These are phyloP conservation scores for Propsilocerus akamusi DNA, from an alignment of 1,140 invertebrate genomes.

Conservation along the genomic window DNA sequence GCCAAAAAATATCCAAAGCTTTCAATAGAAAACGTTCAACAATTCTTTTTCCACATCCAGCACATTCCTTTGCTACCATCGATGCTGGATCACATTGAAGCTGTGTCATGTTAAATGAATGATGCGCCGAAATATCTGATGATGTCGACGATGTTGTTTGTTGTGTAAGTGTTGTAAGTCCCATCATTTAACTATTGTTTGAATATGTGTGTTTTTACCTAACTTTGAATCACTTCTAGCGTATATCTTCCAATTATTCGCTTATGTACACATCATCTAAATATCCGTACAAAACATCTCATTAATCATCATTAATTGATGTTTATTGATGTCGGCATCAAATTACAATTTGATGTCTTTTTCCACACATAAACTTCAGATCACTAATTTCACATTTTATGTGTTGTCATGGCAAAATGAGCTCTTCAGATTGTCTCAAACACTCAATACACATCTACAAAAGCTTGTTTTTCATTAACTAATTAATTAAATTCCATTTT, in stretches of 20 bases:
- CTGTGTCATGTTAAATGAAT: neutral
- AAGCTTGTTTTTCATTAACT: neutral
- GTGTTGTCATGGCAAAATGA: neutral
- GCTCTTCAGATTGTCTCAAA: neutral
- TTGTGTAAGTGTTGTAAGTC: neutral
- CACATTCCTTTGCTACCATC: constrained; percentile 38
- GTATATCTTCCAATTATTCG: no score
- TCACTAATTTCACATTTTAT: neutral
- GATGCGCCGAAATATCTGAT: neutral
- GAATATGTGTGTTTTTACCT: no score
- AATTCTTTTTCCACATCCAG: constrained; percentile 56
- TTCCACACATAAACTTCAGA: neutral
- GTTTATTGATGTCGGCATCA: neutral
- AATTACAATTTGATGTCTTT: neutral
- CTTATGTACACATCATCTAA: no score
- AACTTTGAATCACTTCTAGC: no score
- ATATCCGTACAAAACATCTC: no score
- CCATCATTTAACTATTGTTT: no score
- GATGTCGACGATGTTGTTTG: neutral
- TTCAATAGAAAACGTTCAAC: constrained; percentile 56
- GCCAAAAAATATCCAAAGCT: constrained; percentile 78
- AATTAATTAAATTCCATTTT: constrained; percentile 1
- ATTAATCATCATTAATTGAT: neutral
- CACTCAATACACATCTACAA: neutral
- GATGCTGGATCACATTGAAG: constrained; percentile 5